Conservation (phyloP, 2,113 vertebrate species). For the Hippopotamus amphibius region DNA sequence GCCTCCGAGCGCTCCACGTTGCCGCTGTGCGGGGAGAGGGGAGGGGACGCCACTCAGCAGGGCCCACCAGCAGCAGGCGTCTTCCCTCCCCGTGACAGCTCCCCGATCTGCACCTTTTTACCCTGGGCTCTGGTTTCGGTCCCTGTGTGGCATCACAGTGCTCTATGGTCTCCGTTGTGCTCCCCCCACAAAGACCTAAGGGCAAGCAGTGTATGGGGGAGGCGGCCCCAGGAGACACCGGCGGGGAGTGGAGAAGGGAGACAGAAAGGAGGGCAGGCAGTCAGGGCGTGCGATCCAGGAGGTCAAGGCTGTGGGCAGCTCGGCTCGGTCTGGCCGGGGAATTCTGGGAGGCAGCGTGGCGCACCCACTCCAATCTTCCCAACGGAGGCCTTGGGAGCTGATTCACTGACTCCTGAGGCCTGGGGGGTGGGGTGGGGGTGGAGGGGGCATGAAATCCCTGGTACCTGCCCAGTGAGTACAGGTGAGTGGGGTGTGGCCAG, state of each 20-base stretch:
- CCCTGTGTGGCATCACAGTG: neutral
- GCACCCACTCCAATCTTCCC: no score
- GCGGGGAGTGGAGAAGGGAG: neutral
- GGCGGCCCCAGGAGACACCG: neutral
- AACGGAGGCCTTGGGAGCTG: neutral
- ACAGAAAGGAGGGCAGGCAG: neutral
- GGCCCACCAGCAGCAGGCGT: fast-evolving
- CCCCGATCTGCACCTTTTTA: fast-evolving
- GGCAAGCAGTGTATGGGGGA: neutral
- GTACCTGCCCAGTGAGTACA: neutral
- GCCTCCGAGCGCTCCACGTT: conserved; percentile 92
- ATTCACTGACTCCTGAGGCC: neutral
- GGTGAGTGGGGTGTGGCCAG: neutral
- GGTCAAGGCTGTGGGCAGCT: neutral
- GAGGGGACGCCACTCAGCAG: neutral
- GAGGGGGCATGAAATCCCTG: no score
- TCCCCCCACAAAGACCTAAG: neutral
- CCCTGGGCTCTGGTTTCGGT: neutral
- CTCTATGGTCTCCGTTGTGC: neutral
- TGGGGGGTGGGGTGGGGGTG: neutral
- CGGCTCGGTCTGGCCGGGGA: neutral
- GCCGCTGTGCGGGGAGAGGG: conserved; percentile 86
- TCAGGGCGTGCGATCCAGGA: neutral
- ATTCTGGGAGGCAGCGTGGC: neutral
- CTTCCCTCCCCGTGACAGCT: fast-evolving